Conservation (phyloP, 2,888 invertebrate species). For the Drosophila macrospina region DNA sequence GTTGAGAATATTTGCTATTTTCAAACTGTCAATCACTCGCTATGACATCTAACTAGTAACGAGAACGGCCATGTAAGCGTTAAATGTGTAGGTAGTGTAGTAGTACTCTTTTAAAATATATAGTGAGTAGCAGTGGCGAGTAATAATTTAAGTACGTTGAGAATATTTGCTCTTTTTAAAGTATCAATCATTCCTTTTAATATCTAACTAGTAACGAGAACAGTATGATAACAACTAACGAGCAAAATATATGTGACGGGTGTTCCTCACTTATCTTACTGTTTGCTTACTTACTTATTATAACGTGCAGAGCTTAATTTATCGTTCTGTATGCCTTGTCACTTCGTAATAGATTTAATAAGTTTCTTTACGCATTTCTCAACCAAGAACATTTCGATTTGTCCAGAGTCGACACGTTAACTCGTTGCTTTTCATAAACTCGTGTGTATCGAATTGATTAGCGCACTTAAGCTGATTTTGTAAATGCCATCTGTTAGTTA, state of each 20-base stretch:
- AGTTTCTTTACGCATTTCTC: not conserved
- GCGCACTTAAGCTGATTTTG: slow-evolving; percentile 15
- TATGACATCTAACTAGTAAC: too few species aligned
- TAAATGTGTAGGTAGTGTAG: too few species aligned
- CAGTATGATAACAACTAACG: not conserved
- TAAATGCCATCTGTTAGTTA: not conserved
- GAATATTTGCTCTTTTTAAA: not conserved
- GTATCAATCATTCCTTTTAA: too few species aligned
- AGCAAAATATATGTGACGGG: too few species aligned
- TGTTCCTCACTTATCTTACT: too few species aligned
- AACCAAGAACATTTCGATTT: not conserved
- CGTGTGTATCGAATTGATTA: slow-evolving; percentile 9
- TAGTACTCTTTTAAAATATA: not conserved
- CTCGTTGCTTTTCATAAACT: not conserved
- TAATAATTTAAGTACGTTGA: too few species aligned
- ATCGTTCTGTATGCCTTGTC: not conserved
- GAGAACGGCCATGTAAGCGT: too few species aligned
- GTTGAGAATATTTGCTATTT: too few species aligned
- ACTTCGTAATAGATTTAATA: not conserved
- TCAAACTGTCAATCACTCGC: too few species aligned
- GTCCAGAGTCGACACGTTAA: not conserved
- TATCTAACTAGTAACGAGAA: too few species aligned
- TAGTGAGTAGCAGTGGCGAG: not conserved
- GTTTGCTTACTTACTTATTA: too few species aligned
- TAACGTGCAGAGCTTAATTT: not conserved